Conservation (phyloP, 1,140 invertebrate species). For the Carposina sasakii region DNA sequence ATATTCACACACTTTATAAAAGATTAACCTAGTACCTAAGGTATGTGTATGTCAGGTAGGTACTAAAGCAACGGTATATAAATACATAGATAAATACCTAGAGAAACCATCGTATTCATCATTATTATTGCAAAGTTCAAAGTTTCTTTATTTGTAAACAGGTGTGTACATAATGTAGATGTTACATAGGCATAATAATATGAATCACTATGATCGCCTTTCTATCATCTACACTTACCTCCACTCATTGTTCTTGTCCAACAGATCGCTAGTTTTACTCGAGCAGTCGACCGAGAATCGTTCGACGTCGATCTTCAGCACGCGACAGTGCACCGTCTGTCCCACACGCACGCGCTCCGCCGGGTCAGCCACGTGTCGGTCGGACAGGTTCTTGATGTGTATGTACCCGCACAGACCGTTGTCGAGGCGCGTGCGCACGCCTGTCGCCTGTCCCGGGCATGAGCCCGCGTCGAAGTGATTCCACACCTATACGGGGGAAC, state of each 20-base stretch:
- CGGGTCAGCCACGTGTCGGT: conserved; percentile 94
- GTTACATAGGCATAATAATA: too few species aligned
- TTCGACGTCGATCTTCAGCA: conserved; percentile 97
- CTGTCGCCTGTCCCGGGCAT: conserved; percentile 96
- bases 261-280: conserved; percentile 93
- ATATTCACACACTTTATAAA: too few species aligned
- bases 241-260: conserved; percentile 93
- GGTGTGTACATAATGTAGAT: too few species aligned
- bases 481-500: conserved; percentile 80
- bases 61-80: too few species aligned
- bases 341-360: conserved; percentile 90
- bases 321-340: conserved; percentile 93
- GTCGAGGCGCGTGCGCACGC: conserved; percentile 91
- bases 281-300: conserved; percentile 95
- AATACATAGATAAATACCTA: too few species aligned
- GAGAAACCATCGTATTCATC: too few species aligned
- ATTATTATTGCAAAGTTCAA: not conserved
- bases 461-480: conserved; percentile 97
- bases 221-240: too few species aligned
- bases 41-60: too few species aligned
- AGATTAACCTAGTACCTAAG: too few species aligned
- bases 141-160: too few species aligned
- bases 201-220: too few species aligned
- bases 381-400: conserved; percentile 95
- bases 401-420: conserved; percentile 97